Evolutionary conservation across 2,888 invertebrate species (phyloP), one percentile per base, ranked within the genome.

Genomic region (Elegia similella): DNA sequence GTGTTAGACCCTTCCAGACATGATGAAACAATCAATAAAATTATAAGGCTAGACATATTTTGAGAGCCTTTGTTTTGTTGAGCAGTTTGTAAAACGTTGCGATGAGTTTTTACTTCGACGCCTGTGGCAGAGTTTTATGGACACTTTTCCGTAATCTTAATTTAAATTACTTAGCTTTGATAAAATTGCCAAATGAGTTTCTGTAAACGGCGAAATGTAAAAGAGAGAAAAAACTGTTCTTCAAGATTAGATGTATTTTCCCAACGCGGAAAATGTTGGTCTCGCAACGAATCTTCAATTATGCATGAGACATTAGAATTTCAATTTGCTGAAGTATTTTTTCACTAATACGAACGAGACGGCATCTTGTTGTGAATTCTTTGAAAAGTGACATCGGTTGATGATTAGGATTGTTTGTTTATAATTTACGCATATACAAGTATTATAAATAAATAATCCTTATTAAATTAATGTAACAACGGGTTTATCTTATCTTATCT

Each of bases 251-350:
- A 68, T 65, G 63, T 68, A 64, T 71, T 72, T 68, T 66, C 63
- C 53, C 64, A 67, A 67, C 66, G 68, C 62, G 65, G 69, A 67
- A 74, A 72, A 75, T 69, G 72, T 71, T 71, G 69, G 67, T 67
- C 69, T 69, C 67, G 67, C 65, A 63, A 66, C 66, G 70, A 67
- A 69, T 70, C 69, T 72, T 73, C 71, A 75, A 75, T 79, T 79
- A 76, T 75, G 75, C 75, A 76, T 67, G 69, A 72, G 70, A 64
- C 68, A 78, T 79, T 76, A 76, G 72, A 75, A 76, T 76, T 78
- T 75, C 71, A 76, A 76, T 76, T 73, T 68, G 66, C 63, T 59
- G 61, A 44, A 67, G 63, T 68, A 66, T 67, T 70, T 74, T 74
- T 67, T 69, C 65, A 60, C 63, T 68, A 63, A 65, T 64, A 59